A percentile compares a stretch with the other conserved stretches of the same genome.
Evolutionary conservation across 2,797 vertebrate genomes (phyloP).

Genomic region (Acanthurus lineatus): DNA sequence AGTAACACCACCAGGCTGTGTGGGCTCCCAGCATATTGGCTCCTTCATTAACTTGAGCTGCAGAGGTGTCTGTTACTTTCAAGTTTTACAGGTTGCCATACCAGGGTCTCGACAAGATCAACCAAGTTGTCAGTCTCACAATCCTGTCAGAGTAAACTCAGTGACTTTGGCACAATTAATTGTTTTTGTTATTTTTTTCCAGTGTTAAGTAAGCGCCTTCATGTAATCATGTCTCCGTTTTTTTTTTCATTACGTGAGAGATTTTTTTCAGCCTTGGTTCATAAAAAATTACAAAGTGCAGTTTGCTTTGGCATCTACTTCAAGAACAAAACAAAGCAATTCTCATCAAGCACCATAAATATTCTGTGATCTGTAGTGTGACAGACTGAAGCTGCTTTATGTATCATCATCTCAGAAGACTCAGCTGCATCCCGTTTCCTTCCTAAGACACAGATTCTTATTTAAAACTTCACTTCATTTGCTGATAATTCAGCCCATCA

Average conservation of each 20-base stretch:
- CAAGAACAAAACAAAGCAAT: slow-evolving; percentile 6
- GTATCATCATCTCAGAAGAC: not conserved
- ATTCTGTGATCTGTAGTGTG: not conserved
- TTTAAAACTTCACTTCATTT: not conserved
- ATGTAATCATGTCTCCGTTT: slow-evolving; percentile 31
- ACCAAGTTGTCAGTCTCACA: slow-evolving; percentile 16
- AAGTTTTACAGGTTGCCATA: slow-evolving; percentile 36
- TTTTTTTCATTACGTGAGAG: slow-evolving; percentile 7
- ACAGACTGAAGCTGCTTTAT: not conserved
- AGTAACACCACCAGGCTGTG: slow-evolving; percentile 24
- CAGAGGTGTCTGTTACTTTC: slow-evolving; percentile 22
- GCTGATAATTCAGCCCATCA: not conserved
- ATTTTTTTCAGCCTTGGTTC: slow-evolving; percentile 7
- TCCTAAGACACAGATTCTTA: not conserved
- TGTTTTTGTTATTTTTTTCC: slow-evolving; percentile 22
- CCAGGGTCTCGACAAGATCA: slow-evolving; percentile 27
- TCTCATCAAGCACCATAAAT: slow-evolving; percentile 1
- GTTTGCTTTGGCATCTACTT: slow-evolving; percentile 18
- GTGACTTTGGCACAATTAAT: slow-evolving; percentile 19
- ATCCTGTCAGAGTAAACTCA: slow-evolving; percentile 6
- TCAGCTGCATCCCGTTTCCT: not conserved
- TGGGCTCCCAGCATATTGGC: slow-evolving; percentile 21
- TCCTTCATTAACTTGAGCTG: slow-evolving; percentile 23
- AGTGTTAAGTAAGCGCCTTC: slow-evolving; percentile 61
- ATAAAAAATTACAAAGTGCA: slow-evolving; percentile 15